phyloP scores from a whole-genome alignment of 2,797 vertebrate species.

The Smutsia temminckii region DNA sequence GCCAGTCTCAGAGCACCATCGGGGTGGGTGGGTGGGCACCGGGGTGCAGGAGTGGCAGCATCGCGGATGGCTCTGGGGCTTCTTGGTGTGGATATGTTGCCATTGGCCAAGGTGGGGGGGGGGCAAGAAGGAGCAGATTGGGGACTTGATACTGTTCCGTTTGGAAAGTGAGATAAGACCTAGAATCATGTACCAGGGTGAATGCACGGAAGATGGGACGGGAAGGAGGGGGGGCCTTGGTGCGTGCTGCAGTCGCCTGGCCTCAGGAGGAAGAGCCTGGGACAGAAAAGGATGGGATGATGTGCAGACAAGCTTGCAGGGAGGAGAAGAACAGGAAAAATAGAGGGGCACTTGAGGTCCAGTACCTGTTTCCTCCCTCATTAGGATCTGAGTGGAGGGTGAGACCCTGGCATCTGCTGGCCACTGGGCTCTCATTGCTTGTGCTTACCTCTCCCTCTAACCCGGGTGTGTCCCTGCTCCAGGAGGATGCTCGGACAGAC shows the following conservation, averaged over 20 bases:
- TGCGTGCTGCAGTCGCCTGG: no score
- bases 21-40: neutral
- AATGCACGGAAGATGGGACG: neutral
- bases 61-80: no score
- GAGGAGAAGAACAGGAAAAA: neutral
- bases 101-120: neutral
- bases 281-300: neutral
- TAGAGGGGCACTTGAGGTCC: neutral
- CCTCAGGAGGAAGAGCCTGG: neutral
- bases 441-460: neutral
- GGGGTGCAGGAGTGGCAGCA: neutral
- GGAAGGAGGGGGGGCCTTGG: neutral
- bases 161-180: neutral
- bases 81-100: neutral
- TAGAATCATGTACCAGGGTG: neutral
- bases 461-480: neutral
- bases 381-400: no score
- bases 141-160: neutral
- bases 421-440: neutral
- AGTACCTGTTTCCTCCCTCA: neutral
- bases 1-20: neutral
- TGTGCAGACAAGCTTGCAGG: neutral
- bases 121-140: neutral
- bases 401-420: neutral
- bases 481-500: constrained; percentile 96